Base-by-base conservation (phyloP, 23 tunicate species). In the Halocynthia aurantium region DNA sequence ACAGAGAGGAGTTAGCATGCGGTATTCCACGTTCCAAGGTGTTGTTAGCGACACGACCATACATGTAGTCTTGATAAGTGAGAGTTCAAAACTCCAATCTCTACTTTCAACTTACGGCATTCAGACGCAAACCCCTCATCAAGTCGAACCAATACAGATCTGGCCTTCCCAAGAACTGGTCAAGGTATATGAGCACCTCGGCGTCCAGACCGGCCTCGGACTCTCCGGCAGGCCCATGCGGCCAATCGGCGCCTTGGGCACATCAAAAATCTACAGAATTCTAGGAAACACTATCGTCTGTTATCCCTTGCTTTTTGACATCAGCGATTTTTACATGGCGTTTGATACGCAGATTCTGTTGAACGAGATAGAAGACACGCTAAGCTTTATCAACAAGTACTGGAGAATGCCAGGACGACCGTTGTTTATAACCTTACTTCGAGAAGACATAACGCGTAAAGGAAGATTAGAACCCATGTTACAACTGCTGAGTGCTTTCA, bases 261-360 rank as follows among this genome's bases (percentile, higher is more conserved):
- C 91, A 8, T 84, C 90, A 18, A 83, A 89, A 78, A 81, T 93
- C 0, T 93, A 93, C 74, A 85, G 95, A 21, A 81, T 94, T 61
- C 94, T 89, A 60, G 99, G 95, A 22, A 72, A 75, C 7, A 94
- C 95, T 11, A 81, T 94, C 1, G 95, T 94, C 12, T 84, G 95
- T 50, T 94, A 94, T 53, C 95, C 99, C 10, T 81, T 94, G 13
- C 75, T 88, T 83, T 94, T 94, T 73, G 99, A 94, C 57, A 75
- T 88, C 64, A 81, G 95, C 31, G 99, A 94, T 70, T 94, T 94
- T 61, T 94, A 94, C 87, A 84, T 94, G 86, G 94, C 99, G 13
- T 84, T 76, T 57, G 99, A 94, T 76, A 94, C 95, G 6, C 91
- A 94, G 53, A 85, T 88, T 9, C 82, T 94, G 17, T 71, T 94